phyloP scores from a whole-genome alignment of 2,888 invertebrate genomes.

The Phoronis australis region DNA sequence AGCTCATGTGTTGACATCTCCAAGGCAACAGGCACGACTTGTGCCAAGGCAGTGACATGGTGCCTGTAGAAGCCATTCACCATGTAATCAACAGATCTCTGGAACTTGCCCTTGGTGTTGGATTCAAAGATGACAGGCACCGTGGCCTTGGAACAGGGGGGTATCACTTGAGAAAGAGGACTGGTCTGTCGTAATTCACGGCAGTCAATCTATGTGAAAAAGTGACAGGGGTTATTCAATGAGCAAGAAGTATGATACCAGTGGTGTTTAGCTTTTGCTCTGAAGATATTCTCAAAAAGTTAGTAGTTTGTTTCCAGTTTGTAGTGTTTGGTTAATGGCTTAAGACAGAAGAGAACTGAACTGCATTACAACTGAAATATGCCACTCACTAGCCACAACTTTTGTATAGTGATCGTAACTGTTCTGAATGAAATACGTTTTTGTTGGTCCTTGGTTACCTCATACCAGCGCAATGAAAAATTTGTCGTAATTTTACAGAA shows the following conservation, averaged over 20 bases:
- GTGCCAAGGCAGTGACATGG: slow-evolving; percentile 48
- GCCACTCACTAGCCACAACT: too few relatives aligned
- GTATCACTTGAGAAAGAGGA: slow-evolving; percentile 50
- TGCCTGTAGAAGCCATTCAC: slow-evolving; percentile 49
- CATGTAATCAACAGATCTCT: slow-evolving; percentile 50
- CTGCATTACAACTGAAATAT: too few relatives aligned
- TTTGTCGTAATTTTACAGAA: too few relatives aligned
- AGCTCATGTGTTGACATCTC: slow-evolving; percentile 41
- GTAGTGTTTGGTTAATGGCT: too few relatives aligned
- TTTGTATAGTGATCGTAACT: too few relatives aligned
- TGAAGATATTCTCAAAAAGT: background rate
- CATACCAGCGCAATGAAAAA: too few relatives aligned
- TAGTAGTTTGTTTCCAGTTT: background rate
- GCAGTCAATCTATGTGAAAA: slow-evolving; percentile 44
- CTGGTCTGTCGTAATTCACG: slow-evolving; percentile 49
- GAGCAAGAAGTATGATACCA: background rate
- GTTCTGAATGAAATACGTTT: too few relatives aligned
- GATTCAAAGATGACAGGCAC: slow-evolving; percentile 52
- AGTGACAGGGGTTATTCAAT: background rate
- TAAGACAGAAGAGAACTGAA: too few relatives aligned
- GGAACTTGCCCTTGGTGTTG: slow-evolving; percentile 44
- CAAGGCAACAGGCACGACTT: slow-evolving; percentile 46
- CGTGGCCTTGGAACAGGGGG: slow-evolving; percentile 45
- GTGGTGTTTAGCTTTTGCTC: background rate
- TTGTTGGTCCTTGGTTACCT: too few relatives aligned